Base-by-base conservation (phyloP, 1,140 invertebrate genomes). In the Stegodyphus dumicola region DNA sequence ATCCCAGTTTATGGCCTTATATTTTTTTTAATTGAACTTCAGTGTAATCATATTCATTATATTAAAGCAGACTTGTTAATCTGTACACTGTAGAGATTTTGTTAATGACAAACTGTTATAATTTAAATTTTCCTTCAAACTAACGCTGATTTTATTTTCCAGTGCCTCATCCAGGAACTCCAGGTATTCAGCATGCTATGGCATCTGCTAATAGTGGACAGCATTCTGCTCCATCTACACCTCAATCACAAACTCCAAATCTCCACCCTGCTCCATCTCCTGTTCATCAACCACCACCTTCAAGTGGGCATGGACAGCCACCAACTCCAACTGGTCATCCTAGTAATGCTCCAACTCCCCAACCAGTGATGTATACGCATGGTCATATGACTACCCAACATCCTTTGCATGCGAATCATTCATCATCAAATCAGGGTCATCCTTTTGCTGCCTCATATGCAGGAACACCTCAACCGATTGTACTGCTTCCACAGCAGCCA, bases 211-310 rank as follows among this genome's bases (percentile, higher is more conserved):
- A 85, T 17, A 66, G 69, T 65, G 86, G 86, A 48, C 79, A 75
- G 49, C 86, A 87, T 53, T 87, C 86, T 17, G 70, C 74, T 67
- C 69, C 79, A 6, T 84, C 79, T 13, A 87, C 86, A 7, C 86
- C 86, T 6, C 86, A 87, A 56, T 87, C 86, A 9, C 79, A 79
- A n/a, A 87, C 86, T 49, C 86, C 86, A 51, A 84, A 53, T 17
- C 49, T 78, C 10, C 86, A 83, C 51, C 83, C 83, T 17, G 80
- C 86, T 18, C 86, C 86, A 15, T 87, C 86, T 53, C 86, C 86
- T 18, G 86, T 87, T 18, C 86, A 87, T 60, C 86, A 87, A 51
- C 80, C 74, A 17, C 86, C 86, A 6, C 76, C 76, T 18, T 73
- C 75, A 13, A 66, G 54, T 3, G 69, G 33, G 4, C 85, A 86